Base-by-base conservation (phyloP, 1,140 invertebrate genomes). In the Hyposmocoma kahamanoa region DNA sequence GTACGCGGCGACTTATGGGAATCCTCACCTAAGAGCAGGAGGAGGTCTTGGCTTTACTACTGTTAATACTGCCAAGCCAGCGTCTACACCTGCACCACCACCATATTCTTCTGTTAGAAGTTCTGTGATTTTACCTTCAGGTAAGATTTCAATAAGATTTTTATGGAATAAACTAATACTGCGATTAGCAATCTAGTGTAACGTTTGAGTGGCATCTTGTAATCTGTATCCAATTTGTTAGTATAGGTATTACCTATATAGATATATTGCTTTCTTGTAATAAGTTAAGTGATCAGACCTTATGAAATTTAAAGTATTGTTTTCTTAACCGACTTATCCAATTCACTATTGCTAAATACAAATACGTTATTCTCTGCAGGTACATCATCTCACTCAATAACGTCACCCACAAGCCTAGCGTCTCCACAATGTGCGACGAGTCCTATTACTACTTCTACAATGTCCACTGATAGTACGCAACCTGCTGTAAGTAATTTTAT, bases 1-100 rank as follows among this genome's bases (percentile, higher is more conserved):
- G 49, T 97, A 94, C 69, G 94, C 93, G 17, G 95, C 95, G 18
- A 92, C 93, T 3, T 97, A 96, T 70, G 95, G 95, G 42, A 96
- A 96, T 85, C 95, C 95, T 0, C 96, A 96, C 76, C 86, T 96
- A 50, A 88, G 94, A 71, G 90, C 87, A 36, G 84, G 86, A 2
- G 87, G 66, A 44, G 84, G 68, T 20, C 36, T 90, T 58, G 85
- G 84, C 63, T 87, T 87, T 67, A 87, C 87, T 61, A 88, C 88
- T 30, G 89, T 90, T 5, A 91, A 92, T 63, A 91, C 92, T 18
- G 92, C 93, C 2, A 93, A 93, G 80, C 92, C 92, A 2, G 91
- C 91, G 26, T 91, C 92, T 1, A 94, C 93, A 22, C 93, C 93
- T 15, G 93, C 93, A 39, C 93, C 92, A 28, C 93, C 93, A 0